Evolutionary conservation across 2,888 invertebrate species (phyloP).

Genomic region (Pediacus dermestoides): DNA sequence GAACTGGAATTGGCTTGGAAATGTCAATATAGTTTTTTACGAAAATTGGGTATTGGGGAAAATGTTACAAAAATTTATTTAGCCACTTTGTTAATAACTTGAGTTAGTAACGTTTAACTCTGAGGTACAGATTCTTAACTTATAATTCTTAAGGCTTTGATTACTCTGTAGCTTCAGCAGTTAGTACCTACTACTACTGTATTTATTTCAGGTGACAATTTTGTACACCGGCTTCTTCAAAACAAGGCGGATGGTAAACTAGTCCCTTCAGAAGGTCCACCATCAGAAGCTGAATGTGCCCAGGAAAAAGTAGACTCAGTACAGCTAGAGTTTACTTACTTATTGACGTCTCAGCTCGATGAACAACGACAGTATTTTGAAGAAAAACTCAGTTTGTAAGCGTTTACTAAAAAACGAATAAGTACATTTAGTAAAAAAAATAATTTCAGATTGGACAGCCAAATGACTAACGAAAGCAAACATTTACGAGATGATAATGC

Average conservation of each 20-base stretch:
- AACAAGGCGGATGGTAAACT: conserved; percentile 96
- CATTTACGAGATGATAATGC: conserved; percentile 52
- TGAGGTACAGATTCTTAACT: no score
- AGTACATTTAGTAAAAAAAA: conserved; percentile 6
- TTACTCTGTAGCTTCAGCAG: background rate
- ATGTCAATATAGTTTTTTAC: conserved; percentile 66
- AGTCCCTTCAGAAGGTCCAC: conserved; percentile 72
- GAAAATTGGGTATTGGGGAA: conserved; percentile 73
- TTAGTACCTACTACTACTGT: no score
- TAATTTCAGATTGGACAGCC: conserved; percentile 41
- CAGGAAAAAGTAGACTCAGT: conserved; percentile 90
- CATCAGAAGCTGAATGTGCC: conserved; percentile 56
- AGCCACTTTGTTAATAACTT: no score
- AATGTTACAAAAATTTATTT: no score
- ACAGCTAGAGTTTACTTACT: conserved; percentile 93
- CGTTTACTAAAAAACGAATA: conserved; percentile 9
- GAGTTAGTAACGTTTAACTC: no score
- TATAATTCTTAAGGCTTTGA: no score
- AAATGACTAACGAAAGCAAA: conserved; percentile 41
- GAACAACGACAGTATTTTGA: conserved; percentile 91
- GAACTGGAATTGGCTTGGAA: conserved; percentile 60
- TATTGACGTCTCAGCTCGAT: conserved; percentile 92
- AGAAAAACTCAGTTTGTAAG: conserved; percentile 61
- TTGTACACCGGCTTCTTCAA: conserved; percentile 81
- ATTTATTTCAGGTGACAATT: conserved; percentile 31